Percentiles rank a stretch among this genome's conserved stretches.
Evolutionary conservation across 1,140 invertebrate genomes (phyloP).

Genomic region (Ostrea edulis): DNA sequence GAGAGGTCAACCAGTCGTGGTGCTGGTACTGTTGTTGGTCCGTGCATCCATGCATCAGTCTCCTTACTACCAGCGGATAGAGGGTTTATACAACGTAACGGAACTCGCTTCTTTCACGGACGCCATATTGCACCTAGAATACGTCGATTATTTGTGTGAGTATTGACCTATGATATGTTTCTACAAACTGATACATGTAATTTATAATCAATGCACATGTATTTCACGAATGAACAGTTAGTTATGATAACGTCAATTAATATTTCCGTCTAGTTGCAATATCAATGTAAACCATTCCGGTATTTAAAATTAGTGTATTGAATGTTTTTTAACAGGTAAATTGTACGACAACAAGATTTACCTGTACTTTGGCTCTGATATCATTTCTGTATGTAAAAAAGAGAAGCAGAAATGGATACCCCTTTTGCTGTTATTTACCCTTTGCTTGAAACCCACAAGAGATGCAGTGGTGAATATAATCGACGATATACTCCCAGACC

Average conservation of each 20-base stretch:
- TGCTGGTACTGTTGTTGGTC: background rate
- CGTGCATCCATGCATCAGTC: background rate
- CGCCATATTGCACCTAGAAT: background rate
- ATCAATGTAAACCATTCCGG: no score
- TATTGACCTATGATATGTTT: background rate
- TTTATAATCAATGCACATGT: no score
- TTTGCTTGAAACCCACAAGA: background rate
- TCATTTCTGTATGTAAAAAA: background rate
- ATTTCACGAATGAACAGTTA: no score
- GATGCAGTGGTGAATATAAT: background rate
- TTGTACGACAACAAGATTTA: background rate
- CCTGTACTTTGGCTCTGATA: background rate
- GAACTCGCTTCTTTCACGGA: background rate
- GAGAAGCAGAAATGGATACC: background rate
- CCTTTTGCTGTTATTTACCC: background rate
- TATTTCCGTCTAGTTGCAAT: no score
- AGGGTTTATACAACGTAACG: background rate
- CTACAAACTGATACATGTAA: background rate
- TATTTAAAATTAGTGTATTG: no score
- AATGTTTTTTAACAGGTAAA: background rate
- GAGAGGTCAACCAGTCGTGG: background rate
- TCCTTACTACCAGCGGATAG: background rate
- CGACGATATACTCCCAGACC: background rate
- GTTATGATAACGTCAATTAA: no score
- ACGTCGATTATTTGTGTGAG: background rate